Evolutionary conservation across 1,140 invertebrate genomes (phyloP).

Genomic region (Leptinotarsa undecemlineata): DNA sequence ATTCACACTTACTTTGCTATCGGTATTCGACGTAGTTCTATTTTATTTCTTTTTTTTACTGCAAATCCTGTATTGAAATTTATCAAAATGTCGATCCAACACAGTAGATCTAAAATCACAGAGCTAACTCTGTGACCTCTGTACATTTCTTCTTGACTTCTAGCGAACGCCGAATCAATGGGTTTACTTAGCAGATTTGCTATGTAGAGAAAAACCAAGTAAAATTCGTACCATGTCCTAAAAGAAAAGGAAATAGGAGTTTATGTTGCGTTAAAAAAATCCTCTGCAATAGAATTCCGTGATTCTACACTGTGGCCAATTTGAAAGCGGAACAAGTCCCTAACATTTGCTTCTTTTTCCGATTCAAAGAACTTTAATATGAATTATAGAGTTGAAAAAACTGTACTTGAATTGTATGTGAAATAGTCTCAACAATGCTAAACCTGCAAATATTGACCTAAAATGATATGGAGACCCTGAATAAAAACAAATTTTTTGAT

Average conservation of each 20-base stretch:
- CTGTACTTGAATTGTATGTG: too few species aligned
- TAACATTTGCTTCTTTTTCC: too few species aligned
- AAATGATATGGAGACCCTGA: too few species aligned
- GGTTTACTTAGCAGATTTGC: constrained; percentile 2
- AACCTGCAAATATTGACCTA: too few species aligned
- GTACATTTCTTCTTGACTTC: background rate
- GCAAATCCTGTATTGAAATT: constrained; percentile 34
- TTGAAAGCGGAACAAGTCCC: too few species aligned
- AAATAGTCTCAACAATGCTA: too few species aligned
- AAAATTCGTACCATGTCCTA: constrained; percentile 12
- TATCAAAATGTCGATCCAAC: constrained; percentile 20
- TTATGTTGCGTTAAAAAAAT: too few species aligned
- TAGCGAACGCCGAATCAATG: background rate
- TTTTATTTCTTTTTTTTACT: background rate
- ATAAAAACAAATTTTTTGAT: too few species aligned
- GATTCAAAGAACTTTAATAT: too few species aligned
- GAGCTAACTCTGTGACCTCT: background rate
- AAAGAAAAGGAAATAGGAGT: background rate
- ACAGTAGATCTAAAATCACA: constrained; percentile 24
- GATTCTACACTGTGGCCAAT: too few species aligned
- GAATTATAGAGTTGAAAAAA: too few species aligned
- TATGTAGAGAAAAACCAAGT: background rate
- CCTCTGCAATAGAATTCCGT: too few species aligned
- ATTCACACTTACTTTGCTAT: constrained; percentile 17
- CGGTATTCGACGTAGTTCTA: constrained; percentile 1